Evolutionary conservation across 2,888 invertebrate species (phyloP), one percentile per base, ranked within the genome.

Genomic region (Ornithoptera alexandrae): DNA sequence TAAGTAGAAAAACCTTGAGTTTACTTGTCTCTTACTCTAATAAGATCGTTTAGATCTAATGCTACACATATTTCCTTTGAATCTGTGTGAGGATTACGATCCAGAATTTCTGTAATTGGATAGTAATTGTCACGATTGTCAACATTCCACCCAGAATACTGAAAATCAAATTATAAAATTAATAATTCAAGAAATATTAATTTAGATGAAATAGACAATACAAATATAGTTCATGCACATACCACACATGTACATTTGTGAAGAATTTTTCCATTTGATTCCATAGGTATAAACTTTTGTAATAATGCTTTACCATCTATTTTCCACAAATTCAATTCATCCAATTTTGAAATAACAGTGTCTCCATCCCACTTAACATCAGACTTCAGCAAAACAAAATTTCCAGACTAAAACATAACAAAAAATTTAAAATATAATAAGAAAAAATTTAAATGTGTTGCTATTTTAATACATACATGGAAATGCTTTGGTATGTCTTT

Each of bases 281-380:
- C 93, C 88, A 94, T 93, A 53, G 94, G 93, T 77, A 95, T 94
- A 85, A 94, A 95, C 81, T 95, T 95, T 81, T 95, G 95, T 76
- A 95, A 83, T 79, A 95, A 90, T 72, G 94, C 94, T 80, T 95
- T 95, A 60, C 94, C 94, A 86, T 95, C 95, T 73, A 95, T 94
- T 87, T 94, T 94, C 95, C 95, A 95, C 79, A 95, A 90, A 75
- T 94, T 94, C 72, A 94, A 92, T 79, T 93, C 93, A 90, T 91
- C 90, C 83, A 92, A 78, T 74, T 93, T 93, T 65, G 93, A 91
- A 75, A 86, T 84, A 36, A 93, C 93, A 72, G 92, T 93, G 68
- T 93, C 92, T 68, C 94, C 94, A 77, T 94, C 93, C 89, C 93
- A 93, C 81, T 94, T 93, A 24, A 94, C 88, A 85, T 95, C 95